phyloP scores from a whole-genome alignment of 1,140 invertebrate genomes.

The Drosophila kepulauana region DNA sequence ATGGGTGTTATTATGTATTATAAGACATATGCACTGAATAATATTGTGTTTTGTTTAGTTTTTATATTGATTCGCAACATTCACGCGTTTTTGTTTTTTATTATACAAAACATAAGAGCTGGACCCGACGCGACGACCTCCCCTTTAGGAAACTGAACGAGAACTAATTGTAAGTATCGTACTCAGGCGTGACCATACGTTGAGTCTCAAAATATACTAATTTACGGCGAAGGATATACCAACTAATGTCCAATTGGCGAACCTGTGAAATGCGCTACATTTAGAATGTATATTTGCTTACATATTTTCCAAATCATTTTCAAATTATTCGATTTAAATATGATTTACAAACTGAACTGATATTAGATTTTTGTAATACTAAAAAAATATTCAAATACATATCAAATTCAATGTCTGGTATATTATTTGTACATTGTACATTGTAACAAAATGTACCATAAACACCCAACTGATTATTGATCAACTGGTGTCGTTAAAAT shows the following conservation, averaged over 20 bases:
- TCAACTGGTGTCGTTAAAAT: neutral
- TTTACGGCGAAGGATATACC: neutral
- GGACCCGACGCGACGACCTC: conserved; percentile 15
- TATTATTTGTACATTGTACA: no score
- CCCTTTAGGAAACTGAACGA: conserved; percentile 37
- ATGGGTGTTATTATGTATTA: conserved; percentile 29
- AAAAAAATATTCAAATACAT: no score
- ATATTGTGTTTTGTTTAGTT: conserved; percentile 32
- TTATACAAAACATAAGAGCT: conserved; percentile 42
- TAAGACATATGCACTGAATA: conserved; percentile 20
- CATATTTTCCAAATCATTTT: no score
- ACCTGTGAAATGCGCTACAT: neutral
- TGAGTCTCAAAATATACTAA: neutral
- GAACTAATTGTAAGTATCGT: conserved; percentile 42
- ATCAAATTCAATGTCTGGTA: no score
- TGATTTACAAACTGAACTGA: no score
- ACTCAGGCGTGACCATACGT: conserved; percentile 10
- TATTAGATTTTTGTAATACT: no score
- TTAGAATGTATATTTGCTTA: no score
- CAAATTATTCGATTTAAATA: no score
- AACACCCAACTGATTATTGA: neutral
- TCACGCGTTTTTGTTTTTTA: conserved; percentile 57
- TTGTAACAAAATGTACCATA: neutral
- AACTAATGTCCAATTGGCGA: neutral
- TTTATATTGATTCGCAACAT: conserved; percentile 41